phyloP scores from a whole-genome alignment of 2,113 vertebrate species.

The Tyto alba region DNA sequence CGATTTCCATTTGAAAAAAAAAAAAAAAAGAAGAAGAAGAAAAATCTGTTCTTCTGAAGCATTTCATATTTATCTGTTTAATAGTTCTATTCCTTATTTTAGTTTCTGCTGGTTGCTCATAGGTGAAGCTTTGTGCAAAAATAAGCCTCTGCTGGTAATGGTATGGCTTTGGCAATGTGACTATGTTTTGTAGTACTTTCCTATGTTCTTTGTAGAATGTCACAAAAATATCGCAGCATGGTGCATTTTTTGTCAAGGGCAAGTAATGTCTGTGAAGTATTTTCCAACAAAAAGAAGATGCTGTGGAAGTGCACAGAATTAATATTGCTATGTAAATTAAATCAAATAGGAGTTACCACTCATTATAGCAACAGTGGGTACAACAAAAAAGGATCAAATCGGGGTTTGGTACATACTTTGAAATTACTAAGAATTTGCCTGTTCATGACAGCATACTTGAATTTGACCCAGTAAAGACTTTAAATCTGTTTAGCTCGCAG shows the following conservation, averaged over 20 bases:
- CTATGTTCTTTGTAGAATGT: not conserved
- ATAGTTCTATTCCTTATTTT: not conserved
- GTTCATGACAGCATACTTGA: not conserved
- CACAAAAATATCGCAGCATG: rapidly evolving
- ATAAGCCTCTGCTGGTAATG: not conserved
- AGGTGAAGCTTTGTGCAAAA: not conserved
- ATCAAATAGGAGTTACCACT: not conserved
- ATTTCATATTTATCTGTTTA: not conserved
- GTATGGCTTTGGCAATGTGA: not conserved
- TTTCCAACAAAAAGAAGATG: not conserved
- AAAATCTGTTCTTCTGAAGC: not conserved
- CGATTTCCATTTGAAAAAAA: not conserved
- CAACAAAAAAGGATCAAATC: not conserved
- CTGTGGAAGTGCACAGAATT: not conserved
- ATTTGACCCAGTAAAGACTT: not conserved
- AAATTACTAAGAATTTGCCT: not conserved
- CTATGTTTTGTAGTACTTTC: not conserved
- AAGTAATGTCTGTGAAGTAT: not conserved
- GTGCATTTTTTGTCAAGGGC: not conserved
- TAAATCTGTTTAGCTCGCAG: not conserved
- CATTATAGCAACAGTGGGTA: not conserved
- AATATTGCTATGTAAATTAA: not conserved
- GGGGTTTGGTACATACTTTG: not conserved
- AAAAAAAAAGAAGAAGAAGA: not conserved
- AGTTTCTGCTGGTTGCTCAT: not conserved